Conservation (phyloP, 92 coral and sea anemone genomes). For the Parazoanthus swiftii region DNA sequence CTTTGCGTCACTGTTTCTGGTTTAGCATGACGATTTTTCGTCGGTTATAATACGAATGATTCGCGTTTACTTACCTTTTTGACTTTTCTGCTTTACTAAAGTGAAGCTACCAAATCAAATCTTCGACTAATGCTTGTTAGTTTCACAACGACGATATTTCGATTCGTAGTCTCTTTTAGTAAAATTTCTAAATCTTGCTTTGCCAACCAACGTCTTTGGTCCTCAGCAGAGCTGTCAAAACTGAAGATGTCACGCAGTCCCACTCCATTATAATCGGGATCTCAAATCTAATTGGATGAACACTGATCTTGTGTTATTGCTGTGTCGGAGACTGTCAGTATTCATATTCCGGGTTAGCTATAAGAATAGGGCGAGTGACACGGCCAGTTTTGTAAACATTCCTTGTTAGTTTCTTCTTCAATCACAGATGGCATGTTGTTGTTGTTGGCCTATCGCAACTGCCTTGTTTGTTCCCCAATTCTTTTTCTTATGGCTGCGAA, state of each 20-base stretch:
- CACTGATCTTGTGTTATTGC: neutral
- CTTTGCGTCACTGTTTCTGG: neutral
- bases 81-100: neutral
- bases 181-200: neutral
- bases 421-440: neutral
- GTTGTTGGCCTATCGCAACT: too few relatives aligned
- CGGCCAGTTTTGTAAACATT: too few relatives aligned
- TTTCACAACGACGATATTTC: neutral
- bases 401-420: neutral
- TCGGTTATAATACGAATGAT: neutral
- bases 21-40: neutral
- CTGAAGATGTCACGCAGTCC: neutral
- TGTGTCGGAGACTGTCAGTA: neutral
- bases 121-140: neutral
- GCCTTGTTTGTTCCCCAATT: too few relatives aligned
- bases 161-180: too few relatives aligned
- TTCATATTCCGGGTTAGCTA: neutral
- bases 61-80: neutral
- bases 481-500: too few relatives aligned
- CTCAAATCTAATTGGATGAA: neutral
- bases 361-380: too few relatives aligned
- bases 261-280: neutral
- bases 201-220: neutral
- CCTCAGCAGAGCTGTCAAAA: neutral
- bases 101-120: neutral